Evolutionary conservation across 1,140 invertebrate genomes (phyloP), one percentile per base, ranked within the genome.

Genomic region (Temnothorax curvispinosus): DNA sequence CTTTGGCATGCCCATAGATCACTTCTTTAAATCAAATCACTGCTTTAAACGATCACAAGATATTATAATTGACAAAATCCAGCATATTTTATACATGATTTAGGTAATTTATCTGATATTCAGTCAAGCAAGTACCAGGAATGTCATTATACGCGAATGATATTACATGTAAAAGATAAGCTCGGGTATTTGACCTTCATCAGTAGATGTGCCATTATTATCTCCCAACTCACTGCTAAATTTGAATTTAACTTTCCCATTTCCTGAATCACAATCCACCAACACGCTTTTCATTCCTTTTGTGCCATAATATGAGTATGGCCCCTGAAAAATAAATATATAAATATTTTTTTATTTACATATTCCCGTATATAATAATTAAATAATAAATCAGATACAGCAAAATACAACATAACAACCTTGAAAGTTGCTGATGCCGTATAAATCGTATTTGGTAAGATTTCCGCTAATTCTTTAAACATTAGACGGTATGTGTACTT

Each of bases 101-200:
- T 69, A 32, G 7, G 5, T 85, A 87, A 76, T 87, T 60, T 62
- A 60, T 87, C 56, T 27, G 62, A 90, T 69, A 76, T 32, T 58
- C 75, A 88, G 64, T 64, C 50, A 90, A 88, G 56, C 74, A 77
- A 81, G 62, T 56, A 62, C 44, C 76, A 81, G 88, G 89, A 90
- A 90, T 90, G 89, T 88, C 7, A n/a, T 54, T 54, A 54, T 65
- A 87, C 54, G 64, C 65, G 44, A 78, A 44, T 69, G 32, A 87
- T 69, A 82, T 91, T 91, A 97, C 78, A 95, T 96, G 91, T 97
- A 98, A 94, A 99, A 99, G 87, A 98, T 98, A 72, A 99, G 97
- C 94, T 98, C 98, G 11, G 98, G 98, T 91, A 99, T 98, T 95
- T 99, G 98, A 82, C 98, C 98, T 94, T 98, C 98, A 93, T 99